Evolutionary conservation across 2,797 vertebrate species (phyloP).

Genomic region (Chaenodraco wilsoni): DNA sequence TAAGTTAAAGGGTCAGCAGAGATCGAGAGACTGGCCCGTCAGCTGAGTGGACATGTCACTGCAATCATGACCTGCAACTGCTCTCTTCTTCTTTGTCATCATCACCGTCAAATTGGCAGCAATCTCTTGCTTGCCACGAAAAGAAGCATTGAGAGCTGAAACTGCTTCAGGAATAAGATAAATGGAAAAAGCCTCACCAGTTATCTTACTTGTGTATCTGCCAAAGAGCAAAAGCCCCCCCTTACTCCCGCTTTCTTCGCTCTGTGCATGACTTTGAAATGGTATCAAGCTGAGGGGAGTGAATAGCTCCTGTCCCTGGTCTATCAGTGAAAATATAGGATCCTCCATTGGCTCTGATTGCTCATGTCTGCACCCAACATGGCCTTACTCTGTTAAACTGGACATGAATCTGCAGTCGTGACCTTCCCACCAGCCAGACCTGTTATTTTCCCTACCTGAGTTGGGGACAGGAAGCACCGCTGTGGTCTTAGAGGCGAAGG

Average conservation of each 20-base stretch:
- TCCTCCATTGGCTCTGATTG: conserved; percentile 51
- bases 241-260: not conserved
- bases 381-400: conserved; percentile 59
- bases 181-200: conserved; percentile 25
- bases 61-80: conserved; percentile 2
- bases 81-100: conserved; percentile 32
- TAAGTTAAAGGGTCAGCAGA: conserved; percentile 28
- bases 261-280: conserved; percentile 53
- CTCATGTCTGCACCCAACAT: conserved; percentile 57
- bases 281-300: conserved; percentile 44
- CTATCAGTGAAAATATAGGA: conserved; percentile 56
- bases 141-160: conserved; percentile 8
- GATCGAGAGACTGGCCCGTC: conserved; percentile 5
- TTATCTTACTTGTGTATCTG: conserved; percentile 55
- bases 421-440: conserved; percentile 50
- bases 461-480: conserved; percentile 15
- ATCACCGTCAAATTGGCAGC: conserved; percentile 38
- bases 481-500: conserved; percentile 18
- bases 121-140: conserved; percentile 16
- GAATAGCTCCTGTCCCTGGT: conserved; percentile 47
- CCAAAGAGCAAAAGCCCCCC: conserved; percentile 16
- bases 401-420: conserved; percentile 63
- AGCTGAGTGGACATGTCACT: conserved; percentile 16
- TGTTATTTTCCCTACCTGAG: conserved; percentile 62
- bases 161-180: conserved; percentile 29